A percentile compares a stretch with the other conserved stretches of the same genome.
phyloP scores from a whole-genome alignment of 2,113 vertebrate genomes.

The Eolophus roseicapilla region DNA sequence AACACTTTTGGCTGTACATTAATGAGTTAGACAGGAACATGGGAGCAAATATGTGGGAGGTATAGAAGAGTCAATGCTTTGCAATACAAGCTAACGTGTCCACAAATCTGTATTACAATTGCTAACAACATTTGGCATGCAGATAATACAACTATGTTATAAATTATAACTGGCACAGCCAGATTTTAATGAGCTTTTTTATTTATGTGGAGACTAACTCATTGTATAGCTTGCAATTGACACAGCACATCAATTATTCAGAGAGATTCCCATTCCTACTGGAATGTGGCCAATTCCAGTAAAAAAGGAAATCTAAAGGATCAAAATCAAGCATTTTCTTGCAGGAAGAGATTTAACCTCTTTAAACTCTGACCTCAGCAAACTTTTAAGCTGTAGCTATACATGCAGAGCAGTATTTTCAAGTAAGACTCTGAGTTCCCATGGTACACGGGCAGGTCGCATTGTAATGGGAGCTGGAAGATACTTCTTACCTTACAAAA shows the following conservation, averaged over 20 bases:
- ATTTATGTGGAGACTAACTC: background rate
- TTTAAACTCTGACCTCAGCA: background rate
- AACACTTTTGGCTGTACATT: background rate
- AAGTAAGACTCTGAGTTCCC: background rate
- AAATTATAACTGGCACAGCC: background rate
- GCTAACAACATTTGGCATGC: background rate
- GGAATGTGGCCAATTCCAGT: background rate
- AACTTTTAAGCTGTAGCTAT: background rate
- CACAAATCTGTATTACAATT: background rate
- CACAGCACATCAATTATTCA: background rate
- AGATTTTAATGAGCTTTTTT: constrained; percentile 22
- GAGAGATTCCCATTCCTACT: background rate
- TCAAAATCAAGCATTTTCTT: background rate
- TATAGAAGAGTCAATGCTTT: background rate
- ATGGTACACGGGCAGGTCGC: background rate
- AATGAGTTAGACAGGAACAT: background rate
- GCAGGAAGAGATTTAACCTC: background rate
- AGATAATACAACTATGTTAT: background rate
- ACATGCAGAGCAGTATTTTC: background rate
- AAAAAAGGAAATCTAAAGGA: background rate
- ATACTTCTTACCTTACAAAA: background rate
- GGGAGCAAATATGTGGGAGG: background rate
- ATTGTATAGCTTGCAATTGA: background rate
- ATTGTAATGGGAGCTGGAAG: background rate
- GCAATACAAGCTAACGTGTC: background rate